Evolutionary conservation across 1,140 invertebrate genomes (phyloP), one percentile per base, ranked within the genome.

Genomic region (Scaptomyza pallida): DNA sequence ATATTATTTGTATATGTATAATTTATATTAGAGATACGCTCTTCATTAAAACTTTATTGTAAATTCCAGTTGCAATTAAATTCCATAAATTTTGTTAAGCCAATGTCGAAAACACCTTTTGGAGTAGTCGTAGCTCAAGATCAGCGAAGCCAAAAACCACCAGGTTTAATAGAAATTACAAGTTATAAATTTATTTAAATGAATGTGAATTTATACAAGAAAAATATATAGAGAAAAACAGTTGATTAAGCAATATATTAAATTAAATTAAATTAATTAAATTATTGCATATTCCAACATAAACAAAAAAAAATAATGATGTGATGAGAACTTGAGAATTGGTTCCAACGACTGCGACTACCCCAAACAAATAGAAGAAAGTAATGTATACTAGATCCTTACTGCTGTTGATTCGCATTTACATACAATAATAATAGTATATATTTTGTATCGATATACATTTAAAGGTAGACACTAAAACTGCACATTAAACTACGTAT

Each of bases 1-100:
- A 59, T 44, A 48, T 56, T 47, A 75, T n/a, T n/a, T 52, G 63
- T 80, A 86, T 70, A 75, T 85, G 69, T 85, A 85, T 83, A 83
- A 72, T 72, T 72, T 72, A 72, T 83, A 70, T 80, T 85, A 85
- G 80, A 77, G 45, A 61, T 86, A 86, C 81, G 73, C 82, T 85
- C 26, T 85, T 85, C 71, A 80, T 63, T 76, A 80, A 50, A 72
- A 73, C 75, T 56, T 83, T 77, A 86, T 75, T 86, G 77, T 85
- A 64, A 86, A 85, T 80, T 50, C 55, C 67, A 70, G 56, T 86
- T 76, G 76, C 60, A 80, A 80, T 80, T 75, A 64, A 64, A 74
- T 83, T 82, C 79, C 71, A 69, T 75, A 75, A 41, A 75, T 83
- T 71, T 37, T 78, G 41, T 15, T 48, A 64, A 65, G 37, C 37